A percentile compares a stretch with the other conserved stretches of the same genome.
These are phyloP conservation scores for Marisa cornuarietis DNA, from an alignment of 1,140 invertebrate genomes.

Conservation along the genomic window DNA sequence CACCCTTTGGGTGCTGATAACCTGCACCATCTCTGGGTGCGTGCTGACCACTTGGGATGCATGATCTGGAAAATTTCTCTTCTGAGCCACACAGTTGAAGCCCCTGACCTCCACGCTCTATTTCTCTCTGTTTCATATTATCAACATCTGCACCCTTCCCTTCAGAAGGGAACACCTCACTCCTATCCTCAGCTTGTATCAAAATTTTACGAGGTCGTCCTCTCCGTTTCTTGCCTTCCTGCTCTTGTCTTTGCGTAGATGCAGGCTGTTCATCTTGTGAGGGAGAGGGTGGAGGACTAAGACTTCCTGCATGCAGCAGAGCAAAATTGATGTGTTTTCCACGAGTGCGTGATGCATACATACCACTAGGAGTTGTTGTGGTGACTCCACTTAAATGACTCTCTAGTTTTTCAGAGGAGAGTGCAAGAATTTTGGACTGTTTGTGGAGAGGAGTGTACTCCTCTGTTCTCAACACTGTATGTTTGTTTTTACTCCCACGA, in stretches of 20 bases:
- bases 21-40: too few relatives aligned
- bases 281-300: constrained; percentile 7
- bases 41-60: too few relatives aligned
- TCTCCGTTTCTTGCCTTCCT: too few relatives aligned
- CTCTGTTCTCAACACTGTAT: background rate
- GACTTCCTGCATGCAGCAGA: constrained; percentile 1
- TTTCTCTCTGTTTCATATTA: background rate
- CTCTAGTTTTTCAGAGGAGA: background rate
- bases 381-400: background rate
- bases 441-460: background rate
- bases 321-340: constrained; percentile 19
- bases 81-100: too few relatives aligned
- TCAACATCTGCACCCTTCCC: background rate
- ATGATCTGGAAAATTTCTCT: too few relatives aligned
- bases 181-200: background rate
- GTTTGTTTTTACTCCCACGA: constrained; percentile 10
- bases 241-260: too few relatives aligned
- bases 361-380: background rate
- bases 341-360: background rate
- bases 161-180: background rate
- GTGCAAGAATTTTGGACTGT: background rate
- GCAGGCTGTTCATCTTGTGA: background rate
- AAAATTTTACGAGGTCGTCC: background rate
- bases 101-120: background rate
- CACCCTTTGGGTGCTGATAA: too few relatives aligned